A percentile compares a stretch with the other conserved stretches of the same genome.
phyloP scores from a whole-genome alignment of 2,888 invertebrate genomes.

The Eudasyphora cyanicolor region DNA sequence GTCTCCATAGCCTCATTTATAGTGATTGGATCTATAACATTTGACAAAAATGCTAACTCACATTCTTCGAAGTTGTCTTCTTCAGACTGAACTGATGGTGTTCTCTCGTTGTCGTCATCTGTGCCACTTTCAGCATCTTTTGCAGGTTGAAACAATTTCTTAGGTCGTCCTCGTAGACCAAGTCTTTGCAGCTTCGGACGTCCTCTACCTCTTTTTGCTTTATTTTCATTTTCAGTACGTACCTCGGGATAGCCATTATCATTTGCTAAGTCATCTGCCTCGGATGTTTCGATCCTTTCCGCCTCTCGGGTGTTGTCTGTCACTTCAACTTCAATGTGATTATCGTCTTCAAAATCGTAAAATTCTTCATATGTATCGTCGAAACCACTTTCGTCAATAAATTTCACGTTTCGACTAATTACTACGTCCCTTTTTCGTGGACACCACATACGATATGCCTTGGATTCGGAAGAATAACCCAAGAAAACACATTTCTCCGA shows the following conservation, averaged over 20 bases:
- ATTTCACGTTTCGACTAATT: conserved; percentile 62
- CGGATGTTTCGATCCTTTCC: not conserved
- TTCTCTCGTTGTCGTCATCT: not conserved
- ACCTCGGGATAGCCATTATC: not conserved
- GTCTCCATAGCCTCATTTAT: conserved; percentile 18
- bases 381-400: conserved; percentile 56
- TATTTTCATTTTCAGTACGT: not conserved
- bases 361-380: conserved; percentile 50
- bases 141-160: conserved; percentile 45
- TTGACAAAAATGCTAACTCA: conserved; percentile 41
- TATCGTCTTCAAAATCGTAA: conserved; percentile 40
- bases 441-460: conserved; percentile 61
- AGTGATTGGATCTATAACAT: conserved; percentile 26
- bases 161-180: too few species aligned
- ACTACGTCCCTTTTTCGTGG: conserved; percentile 44
- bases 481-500: conserved; percentile 53
- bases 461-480: conserved; percentile 56
- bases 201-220: conserved; percentile 51
- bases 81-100: not conserved
- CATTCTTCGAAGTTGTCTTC: conserved; percentile 51
- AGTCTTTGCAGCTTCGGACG: too few species aligned
- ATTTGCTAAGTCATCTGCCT: not conserved
- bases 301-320: not conserved
- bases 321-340: conserved; percentile 36
- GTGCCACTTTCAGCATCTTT: not conserved